Conservation (phyloP, 2,888 invertebrate genomes). For the Belgica antarctica region DNA sequence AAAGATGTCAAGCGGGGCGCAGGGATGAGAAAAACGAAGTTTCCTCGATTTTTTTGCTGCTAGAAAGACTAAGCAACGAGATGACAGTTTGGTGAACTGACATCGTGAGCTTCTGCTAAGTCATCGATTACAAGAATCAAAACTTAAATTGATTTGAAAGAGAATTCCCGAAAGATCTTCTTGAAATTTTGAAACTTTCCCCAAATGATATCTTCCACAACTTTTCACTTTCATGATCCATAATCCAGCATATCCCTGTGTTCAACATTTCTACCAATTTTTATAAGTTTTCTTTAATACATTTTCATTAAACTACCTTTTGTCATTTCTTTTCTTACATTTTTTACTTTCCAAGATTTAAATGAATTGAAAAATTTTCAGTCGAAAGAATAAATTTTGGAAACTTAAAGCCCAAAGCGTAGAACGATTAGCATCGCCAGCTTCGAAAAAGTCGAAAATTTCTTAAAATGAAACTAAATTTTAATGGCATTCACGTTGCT, state of each 20-base stretch:
- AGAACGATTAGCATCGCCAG: no score
- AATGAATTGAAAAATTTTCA: constrained; percentile 5
- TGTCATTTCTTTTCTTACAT: not conserved
- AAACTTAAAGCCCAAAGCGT: constrained; percentile 7
- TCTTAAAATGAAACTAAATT: constrained; percentile 8
- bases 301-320: no score
- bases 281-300: no score
- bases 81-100: no score
- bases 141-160: no score
- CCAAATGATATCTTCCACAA: not conserved
- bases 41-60: no score
- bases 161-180: no score
- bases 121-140: no score
- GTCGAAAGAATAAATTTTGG: constrained; percentile 6
- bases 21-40: no score
- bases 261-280: not conserved
- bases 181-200: no score
- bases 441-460: not conserved
- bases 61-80: no score
- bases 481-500: constrained; percentile 38
- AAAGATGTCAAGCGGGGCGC: not conserved
- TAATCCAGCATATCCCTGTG: not conserved
- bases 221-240: not conserved
- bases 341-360: not conserved
- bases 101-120: no score